Evolutionary conservation across 2,888 invertebrate species (phyloP).

Genomic region (Branchipolynoe longqiensis): DNA sequence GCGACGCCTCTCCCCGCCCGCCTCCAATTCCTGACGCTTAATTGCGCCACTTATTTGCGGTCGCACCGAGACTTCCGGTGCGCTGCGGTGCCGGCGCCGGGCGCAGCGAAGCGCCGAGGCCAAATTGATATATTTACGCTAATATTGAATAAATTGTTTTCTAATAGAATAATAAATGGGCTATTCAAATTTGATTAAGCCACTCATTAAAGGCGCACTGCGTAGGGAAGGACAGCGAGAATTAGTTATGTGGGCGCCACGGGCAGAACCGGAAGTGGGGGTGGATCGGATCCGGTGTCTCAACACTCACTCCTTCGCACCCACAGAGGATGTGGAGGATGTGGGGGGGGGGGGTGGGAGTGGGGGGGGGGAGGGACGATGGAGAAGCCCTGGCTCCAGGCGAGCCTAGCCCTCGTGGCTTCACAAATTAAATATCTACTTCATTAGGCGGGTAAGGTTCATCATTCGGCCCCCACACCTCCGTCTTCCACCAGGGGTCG

Average conservation of each 20-base stretch:
- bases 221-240: constrained; percentile 27
- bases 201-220: constrained; percentile 42
- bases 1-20: no score
- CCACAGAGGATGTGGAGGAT: constrained; percentile 5
- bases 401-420: not conserved
- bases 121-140: constrained; percentile 59
- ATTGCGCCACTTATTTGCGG: constrained; percentile 56
- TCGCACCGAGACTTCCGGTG: constrained; percentile 27
- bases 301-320: no score
- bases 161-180: constrained; percentile 61
- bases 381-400: not conserved
- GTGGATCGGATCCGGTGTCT: no score
- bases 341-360: not conserved
- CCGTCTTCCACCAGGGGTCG: constrained; percentile 18
- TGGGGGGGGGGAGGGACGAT: not conserved
- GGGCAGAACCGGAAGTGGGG: not conserved
- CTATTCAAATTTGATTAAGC: constrained; percentile 56
- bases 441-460: constrained; percentile 22
- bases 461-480: not conserved
- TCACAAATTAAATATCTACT: constrained; percentile 51
- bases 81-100: not conserved
- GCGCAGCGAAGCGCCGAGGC: not conserved
- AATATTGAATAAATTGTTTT: constrained; percentile 59
- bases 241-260: constrained; percentile 17
- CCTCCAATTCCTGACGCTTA: constrained; percentile 31